A percentile compares a stretch with the other conserved stretches of the same genome.
phyloP scores from a whole-genome alignment of 2,113 vertebrate genomes.

The Phainopepla nitens region DNA sequence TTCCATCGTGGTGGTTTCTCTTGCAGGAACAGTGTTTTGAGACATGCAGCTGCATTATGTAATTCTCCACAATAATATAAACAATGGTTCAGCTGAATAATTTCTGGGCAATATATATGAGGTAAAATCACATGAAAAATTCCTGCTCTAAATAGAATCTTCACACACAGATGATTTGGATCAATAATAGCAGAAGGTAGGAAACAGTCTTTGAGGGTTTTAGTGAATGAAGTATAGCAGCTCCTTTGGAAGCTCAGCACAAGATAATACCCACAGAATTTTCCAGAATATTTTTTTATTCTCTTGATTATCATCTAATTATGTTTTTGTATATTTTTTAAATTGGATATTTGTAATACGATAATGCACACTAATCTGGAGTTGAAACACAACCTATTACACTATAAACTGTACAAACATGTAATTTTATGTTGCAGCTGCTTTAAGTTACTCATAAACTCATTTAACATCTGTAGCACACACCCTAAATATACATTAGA shows the following conservation, averaged over 20 bases:
- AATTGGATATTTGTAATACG: not conserved
- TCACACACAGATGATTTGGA: not conserved
- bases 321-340: not conserved
- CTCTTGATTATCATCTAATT: not conserved
- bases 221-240: not conserved
- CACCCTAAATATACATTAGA: not conserved
- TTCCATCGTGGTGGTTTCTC: too few relatives aligned
- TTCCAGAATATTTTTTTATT: not conserved
- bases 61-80: not conserved
- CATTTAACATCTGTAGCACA: not conserved
- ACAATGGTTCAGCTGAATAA: not conserved
- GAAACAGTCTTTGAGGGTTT: not conserved
- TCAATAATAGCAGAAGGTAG: not conserved
- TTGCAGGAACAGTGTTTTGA: not conserved
- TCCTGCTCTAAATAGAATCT: not conserved
- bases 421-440: not conserved
- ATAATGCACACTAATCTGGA: not conserved
- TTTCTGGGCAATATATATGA: not conserved
- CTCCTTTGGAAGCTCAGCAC: not conserved
- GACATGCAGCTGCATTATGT: not conserved
- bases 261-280: not conserved
- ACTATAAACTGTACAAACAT: not conserved
- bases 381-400: not conserved
- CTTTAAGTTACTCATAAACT: not conserved
- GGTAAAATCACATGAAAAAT: not conserved